Evolutionary conservation across 1,140 invertebrate genomes (phyloP), one percentile per base, ranked within the genome.

Genomic region (Heliconius nattereri): DNA sequence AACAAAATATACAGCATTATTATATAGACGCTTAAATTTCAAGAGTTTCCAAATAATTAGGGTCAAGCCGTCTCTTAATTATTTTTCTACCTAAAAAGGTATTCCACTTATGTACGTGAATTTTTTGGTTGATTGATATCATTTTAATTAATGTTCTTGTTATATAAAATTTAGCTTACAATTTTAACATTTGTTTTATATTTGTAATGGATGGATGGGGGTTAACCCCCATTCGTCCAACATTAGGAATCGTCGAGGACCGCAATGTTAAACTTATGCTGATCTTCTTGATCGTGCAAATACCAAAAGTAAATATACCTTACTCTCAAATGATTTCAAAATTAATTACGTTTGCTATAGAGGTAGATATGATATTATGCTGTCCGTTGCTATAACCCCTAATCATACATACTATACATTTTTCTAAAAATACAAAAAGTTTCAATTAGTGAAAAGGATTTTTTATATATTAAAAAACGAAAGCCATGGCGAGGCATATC

Each of bases 251-350:
- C 57, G 11, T 11, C 13, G 23, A 26, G 37, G 40, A 54, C 60
- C 66, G 26, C 66, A 52, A 54, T 77, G 54, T 72, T 71, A 77
- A 57, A 54, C 66, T 77, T 72, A n/a, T 71, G 26, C 57, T 40
- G 37, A 66, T 40, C 54, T 23, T 40, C 35, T 77, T 72, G 16
- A 37, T 70, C 20, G 66, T 26, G 52, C 70, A 29, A 52, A 72
- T 60, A 40, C 66, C 8, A 32, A 71, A 66, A 75, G 9, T 40
- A 40, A 75, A 71, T 29, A 78, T 72, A 72, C 29, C 52, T 26
- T 2, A 3, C 76, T 49, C 71, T 49, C 7, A 52, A 72, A 78
- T 71, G 26, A 71, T 35, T 72, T 40, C 20, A 72, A 20, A 37
- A 40, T 54, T 52, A 78, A 72, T 35, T 78, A 71, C 37, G 32